Conservation (phyloP, 2,888 invertebrate species). For the Noctua fimbriata region DNA sequence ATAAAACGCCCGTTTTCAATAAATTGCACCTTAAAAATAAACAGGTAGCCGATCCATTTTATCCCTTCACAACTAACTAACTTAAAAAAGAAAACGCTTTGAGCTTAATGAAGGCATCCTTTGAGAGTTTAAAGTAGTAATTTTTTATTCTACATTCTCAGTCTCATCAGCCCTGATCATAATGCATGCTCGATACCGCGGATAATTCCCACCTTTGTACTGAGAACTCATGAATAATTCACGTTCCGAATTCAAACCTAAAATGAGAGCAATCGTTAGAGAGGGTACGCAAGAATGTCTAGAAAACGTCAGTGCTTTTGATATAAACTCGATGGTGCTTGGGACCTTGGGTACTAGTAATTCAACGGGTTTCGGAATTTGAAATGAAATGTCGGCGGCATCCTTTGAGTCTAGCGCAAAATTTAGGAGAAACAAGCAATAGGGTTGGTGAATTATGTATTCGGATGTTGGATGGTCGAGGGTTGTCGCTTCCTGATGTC, state of each 20-base stretch:
- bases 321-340: slow-evolving; percentile 20
- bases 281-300: slow-evolving; percentile 28
- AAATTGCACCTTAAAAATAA: background rate
- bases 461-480: slow-evolving; percentile 25
- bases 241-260: slow-evolving; percentile 16
- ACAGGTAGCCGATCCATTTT: background rate
- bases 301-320: slow-evolving; percentile 39
- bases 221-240: slow-evolving; percentile 51
- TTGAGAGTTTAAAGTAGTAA: background rate
- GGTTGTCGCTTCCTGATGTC: slow-evolving; percentile 22
- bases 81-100: background rate
- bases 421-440: slow-evolving; percentile 35
- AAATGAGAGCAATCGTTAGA: slow-evolving; percentile 44
- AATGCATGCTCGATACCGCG: slow-evolving; percentile 3
- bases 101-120: background rate
- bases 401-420: slow-evolving; percentile 32
- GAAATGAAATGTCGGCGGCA: slow-evolving; percentile 29
- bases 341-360: background rate
- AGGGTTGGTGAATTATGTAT: slow-evolving; percentile 35
- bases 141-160: slow-evolving; percentile 1
- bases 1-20: background rate
- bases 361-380: slow-evolving; percentile 24
- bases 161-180: slow-evolving; percentile 4
- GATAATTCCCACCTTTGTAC: slow-evolving; percentile 56
- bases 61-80: background rate